Evolutionary conservation across 53 echinoderm and acorn worm genomes (phyloP).

Genomic region (Patiria pectinifera): DNA sequence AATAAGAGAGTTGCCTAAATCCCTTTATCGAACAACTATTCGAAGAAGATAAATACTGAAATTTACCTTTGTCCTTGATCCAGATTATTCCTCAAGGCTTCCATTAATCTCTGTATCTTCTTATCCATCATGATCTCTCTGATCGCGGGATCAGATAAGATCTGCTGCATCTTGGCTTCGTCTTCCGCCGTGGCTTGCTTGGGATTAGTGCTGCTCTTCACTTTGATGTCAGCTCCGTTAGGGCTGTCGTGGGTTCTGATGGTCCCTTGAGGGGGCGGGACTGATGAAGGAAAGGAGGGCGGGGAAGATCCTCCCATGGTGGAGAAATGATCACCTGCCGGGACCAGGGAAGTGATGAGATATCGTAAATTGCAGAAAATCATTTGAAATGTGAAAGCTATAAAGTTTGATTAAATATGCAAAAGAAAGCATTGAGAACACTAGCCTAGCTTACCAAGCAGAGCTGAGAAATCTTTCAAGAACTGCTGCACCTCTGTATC

Average conservation of each 20-base stretch:
- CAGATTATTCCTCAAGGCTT: conserved; percentile 72
- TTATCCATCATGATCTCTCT: conserved; percentile 72
- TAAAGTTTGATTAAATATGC: too few species aligned
- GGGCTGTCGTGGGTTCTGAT: conserved; percentile 46
- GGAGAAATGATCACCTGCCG: conserved; percentile 33
- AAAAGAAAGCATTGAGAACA: neutral
- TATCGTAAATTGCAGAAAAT: neutral
- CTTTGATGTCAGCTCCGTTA: conserved; percentile 61
- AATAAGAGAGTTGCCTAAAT: neutral
- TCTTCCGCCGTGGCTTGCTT: conserved; percentile 83
- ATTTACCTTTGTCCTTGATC: conserved; percentile 85
- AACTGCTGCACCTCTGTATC: conserved; percentile 86
- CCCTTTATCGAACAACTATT: neutral
- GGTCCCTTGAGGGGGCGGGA: conserved; percentile 21
- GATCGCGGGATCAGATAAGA: conserved; percentile 82
- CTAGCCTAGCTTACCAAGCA: conserved; percentile 76
- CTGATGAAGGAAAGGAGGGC: conserved; percentile 32
- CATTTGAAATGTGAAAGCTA: neutral
- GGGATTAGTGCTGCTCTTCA: conserved; percentile 87
- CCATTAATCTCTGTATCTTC: conserved; percentile 74
- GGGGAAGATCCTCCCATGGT: conserved; percentile 11
- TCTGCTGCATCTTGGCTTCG: conserved; percentile 84
- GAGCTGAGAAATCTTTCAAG: conserved; percentile 87
- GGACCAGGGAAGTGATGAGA: neutral
- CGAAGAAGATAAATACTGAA: neutral